Evolutionary conservation across 2,113 vertebrate genomes (phyloP).

Genomic region (Corynorhinus townsendii): DNA sequence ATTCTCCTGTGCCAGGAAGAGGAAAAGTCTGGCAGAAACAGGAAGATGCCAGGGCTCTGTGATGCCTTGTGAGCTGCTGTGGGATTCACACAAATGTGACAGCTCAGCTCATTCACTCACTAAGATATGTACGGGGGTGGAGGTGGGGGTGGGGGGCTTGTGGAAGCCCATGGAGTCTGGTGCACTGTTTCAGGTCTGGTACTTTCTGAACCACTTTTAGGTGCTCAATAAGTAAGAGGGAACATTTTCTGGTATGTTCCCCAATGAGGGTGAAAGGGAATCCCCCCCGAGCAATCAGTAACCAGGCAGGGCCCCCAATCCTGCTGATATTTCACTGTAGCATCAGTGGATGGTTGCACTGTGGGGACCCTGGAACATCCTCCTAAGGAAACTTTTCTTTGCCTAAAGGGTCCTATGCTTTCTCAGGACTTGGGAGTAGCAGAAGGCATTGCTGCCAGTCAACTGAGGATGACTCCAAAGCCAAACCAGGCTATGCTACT

Average conservation of each 20-base stretch:
- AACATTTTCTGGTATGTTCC: neutral
- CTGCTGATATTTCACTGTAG: neutral
- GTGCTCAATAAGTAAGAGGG: neutral
- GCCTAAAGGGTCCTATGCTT: neutral
- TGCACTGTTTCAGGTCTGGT: neutral
- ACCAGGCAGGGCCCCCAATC: accelerated
- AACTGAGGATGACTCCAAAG: neutral
- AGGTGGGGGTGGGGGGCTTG: neutral
- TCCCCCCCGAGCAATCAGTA: neutral
- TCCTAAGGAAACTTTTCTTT: neutral
- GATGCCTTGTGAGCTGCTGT: neutral
- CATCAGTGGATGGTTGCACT: neutral
- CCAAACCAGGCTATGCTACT: neutral
- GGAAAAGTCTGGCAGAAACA: neutral
- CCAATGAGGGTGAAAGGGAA: neutral
- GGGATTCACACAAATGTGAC: neutral
- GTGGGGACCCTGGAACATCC: neutral
- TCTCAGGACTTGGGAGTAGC: neutral
- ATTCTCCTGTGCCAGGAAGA: neutral
- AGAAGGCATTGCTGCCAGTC: neutral
- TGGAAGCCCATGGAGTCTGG: neutral
- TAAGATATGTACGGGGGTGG: neutral
- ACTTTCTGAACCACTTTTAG: neutral
- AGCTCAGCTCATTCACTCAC: neutral
- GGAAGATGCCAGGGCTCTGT: neutral